phyloP scores from a whole-genome alignment of 2,113 vertebrate genomes.

The Pyrgilauda ruficollis region DNA sequence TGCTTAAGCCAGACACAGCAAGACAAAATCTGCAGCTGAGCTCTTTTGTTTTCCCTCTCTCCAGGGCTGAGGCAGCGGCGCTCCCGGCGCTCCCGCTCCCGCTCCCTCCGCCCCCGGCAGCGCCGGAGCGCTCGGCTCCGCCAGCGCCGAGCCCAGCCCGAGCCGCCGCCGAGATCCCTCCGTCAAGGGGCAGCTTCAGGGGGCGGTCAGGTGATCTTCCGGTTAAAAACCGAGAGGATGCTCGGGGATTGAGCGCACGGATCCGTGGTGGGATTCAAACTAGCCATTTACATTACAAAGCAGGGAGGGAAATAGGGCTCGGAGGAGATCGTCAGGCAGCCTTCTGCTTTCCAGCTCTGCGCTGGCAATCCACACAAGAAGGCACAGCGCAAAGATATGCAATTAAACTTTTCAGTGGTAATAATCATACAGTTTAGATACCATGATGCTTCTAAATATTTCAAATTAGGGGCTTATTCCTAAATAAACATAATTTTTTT shows the following conservation, averaged over 20 bases:
- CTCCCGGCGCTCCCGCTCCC: conserved; percentile 41
- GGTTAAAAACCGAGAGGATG: conserved; percentile 8
- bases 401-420: conserved; percentile 70
- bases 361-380: conserved; percentile 25
- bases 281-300: conserved; percentile 70
- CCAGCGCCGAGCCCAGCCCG: conserved; percentile 32
- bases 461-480: background rate
- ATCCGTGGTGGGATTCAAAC: conserved; percentile 38
- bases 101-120: conserved; percentile 59
- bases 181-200: background rate
- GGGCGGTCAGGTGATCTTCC: conserved; percentile 71
- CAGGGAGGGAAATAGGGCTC: conserved; percentile 39
- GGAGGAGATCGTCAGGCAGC: conserved; percentile 22
- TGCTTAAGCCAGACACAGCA: conserved; percentile 66
- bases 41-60: conserved; percentile 81
- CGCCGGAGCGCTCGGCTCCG: conserved; percentile 22
- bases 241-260: conserved; percentile 33
- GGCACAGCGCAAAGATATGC: conserved; percentile 13
- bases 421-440: background rate
- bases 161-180: conserved; percentile 12
- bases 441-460: background rate
- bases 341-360: conserved; percentile 37
- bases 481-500: background rate
- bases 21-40: conserved; percentile 76
- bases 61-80: conserved; percentile 71